These are phyloP conservation scores for Troides aeacus DNA, from an alignment of 2,888 invertebrate species.

Conservation along the genomic window DNA sequence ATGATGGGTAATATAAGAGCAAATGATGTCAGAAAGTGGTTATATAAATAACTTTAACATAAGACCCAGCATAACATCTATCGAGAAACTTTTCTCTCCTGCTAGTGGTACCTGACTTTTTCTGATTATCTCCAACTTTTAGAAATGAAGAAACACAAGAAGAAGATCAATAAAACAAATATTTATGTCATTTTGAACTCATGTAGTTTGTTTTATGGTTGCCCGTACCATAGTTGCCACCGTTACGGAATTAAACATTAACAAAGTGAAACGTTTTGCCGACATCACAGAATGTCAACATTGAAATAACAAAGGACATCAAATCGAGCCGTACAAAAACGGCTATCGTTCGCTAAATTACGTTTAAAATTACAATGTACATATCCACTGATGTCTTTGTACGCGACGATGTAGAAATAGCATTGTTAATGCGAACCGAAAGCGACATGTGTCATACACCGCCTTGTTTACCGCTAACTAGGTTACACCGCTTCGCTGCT, in stretches of 20 bases:
- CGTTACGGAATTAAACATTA: background rate
- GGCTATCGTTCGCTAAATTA: conserved; percentile 19
- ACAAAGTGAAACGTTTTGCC: background rate
- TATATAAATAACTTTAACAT: too few species aligned
- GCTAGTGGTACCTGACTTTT: too few species aligned
- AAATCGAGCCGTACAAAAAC: conserved; percentile 4
- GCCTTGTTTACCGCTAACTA: conserved; percentile 23
- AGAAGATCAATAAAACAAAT: too few species aligned
- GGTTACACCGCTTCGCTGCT: conserved; percentile 16
- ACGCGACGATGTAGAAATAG: conserved; percentile 21
- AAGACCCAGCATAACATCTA: too few species aligned
- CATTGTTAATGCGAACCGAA: conserved; percentile 25
- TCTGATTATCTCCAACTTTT: too few species aligned
- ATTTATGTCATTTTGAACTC: too few species aligned
- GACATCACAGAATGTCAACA: background rate
- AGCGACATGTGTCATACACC: conserved; percentile 24
- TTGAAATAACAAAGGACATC: conserved; percentile 9
- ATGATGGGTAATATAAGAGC: too few species aligned
- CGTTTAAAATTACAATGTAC: conserved; percentile 27
- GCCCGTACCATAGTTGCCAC: background rate
- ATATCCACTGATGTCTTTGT: conserved; percentile 14
- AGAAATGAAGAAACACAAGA: too few species aligned
- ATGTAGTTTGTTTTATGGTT: background rate
- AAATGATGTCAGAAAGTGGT: too few species aligned
- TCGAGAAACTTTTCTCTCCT: too few species aligned